Conservation (phyloP, 2,888 invertebrate species). For the Netelia virgata region DNA sequence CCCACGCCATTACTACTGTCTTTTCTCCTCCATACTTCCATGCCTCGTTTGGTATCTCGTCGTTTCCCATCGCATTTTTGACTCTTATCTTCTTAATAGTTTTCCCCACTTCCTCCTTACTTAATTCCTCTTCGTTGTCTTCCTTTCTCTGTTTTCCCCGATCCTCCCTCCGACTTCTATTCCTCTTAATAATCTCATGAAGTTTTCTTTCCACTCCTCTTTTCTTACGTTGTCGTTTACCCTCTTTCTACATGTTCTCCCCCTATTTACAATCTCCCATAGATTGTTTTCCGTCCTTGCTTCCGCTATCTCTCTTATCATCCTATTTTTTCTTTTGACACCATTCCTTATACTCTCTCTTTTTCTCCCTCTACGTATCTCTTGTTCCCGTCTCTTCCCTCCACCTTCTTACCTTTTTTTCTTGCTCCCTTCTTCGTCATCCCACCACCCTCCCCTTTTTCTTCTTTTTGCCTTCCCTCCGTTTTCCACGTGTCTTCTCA, state of each 20-base stretch:
- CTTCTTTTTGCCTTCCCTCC: background rate
- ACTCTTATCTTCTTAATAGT: slow-evolving; percentile 8
- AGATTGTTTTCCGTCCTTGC: background rate
- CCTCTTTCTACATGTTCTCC: background rate
- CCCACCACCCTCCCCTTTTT: slow-evolving; percentile 5
- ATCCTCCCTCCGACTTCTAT: background rate
- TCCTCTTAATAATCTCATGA: slow-evolving; percentile 3
- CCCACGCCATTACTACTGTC: background rate
- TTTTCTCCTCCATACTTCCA: slow-evolving; percentile 48
- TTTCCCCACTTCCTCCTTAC: slow-evolving; percentile 19
- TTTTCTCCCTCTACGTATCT: background rate
- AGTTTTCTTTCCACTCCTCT: slow-evolving; percentile 4
- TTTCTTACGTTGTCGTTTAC: background rate
- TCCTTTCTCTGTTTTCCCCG: background rate
- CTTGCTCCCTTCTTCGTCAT: background rate
- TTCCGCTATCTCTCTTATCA: background rate
- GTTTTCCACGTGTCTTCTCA: background rate
- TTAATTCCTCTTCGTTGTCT: background rate
- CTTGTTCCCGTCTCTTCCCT: background rate
- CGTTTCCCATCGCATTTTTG: slow-evolving; percentile 13
- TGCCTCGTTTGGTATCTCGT: slow-evolving; percentile 49
- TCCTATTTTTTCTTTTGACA: slow-evolving; percentile 10
- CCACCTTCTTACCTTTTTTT: background rate
- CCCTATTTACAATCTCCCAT: slow-evolving; percentile 10
- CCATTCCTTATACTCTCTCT: background rate